phyloP scores from a whole-genome alignment of 2,888 invertebrate genomes.

The Drosophila subquinaria region DNA sequence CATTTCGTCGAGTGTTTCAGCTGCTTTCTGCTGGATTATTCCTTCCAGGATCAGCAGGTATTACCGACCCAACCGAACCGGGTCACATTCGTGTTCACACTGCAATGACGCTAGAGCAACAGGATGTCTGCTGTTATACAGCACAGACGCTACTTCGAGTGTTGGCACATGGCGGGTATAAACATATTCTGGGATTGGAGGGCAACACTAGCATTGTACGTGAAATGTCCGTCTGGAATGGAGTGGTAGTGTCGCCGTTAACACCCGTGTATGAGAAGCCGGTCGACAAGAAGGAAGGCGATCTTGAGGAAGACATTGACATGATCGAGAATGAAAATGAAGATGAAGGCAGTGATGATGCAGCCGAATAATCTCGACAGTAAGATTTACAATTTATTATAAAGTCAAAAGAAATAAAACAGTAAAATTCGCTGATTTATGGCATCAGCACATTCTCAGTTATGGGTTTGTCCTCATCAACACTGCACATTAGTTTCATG shows the following conservation, averaged over 20 bases:
- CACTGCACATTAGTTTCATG: conserved; percentile 31
- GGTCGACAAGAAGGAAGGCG: conserved; percentile 90
- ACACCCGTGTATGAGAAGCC: conserved; percentile 96
- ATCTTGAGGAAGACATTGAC: conserved; percentile 89
- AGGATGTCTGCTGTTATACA: conserved; percentile 96
- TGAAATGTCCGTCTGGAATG: conserved; percentile 98
- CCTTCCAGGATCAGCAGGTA: conserved; percentile 96
- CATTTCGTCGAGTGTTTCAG: conserved; percentile 95
- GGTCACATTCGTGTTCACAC: conserved; percentile 96
- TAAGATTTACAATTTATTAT: conserved; percentile 44
- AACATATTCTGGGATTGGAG: conserved; percentile 92
- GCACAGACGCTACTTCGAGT: conserved; percentile 95
- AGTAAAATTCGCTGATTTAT: conserved; percentile 39
- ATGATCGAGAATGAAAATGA: conserved; percentile 87
- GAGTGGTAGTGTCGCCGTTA: conserved; percentile 97
- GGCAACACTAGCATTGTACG: conserved; percentile 87
- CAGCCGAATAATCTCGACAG: conserved; percentile 65
- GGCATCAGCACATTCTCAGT: conserved; percentile 51
- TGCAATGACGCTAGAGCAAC: conserved; percentile 94
- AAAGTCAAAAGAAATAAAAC: conserved; percentile 1
- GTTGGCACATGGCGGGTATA: conserved; percentile 96
- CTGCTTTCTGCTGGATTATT: conserved; percentile 97
- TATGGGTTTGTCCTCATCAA: conserved; percentile 67
- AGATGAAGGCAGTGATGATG: conserved; percentile 84
- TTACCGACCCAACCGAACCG: conserved; percentile 97